phyloP scores from a whole-genome alignment of 2,888 invertebrate species.

The Drosophila nr. medialis region DNA sequence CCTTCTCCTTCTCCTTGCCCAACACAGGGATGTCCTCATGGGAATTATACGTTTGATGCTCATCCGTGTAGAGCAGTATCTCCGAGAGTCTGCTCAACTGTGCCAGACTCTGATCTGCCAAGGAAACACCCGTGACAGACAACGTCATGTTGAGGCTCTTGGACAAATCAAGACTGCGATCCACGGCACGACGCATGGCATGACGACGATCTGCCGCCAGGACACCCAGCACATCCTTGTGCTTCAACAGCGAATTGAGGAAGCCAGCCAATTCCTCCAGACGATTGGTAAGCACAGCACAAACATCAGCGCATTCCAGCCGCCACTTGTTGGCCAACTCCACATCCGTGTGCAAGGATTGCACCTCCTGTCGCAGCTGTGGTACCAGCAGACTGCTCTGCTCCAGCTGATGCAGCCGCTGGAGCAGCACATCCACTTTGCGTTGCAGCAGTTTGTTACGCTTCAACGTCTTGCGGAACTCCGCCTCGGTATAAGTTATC shows the following conservation, averaged over 20 bases:
- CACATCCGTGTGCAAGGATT: constrained; percentile 73
- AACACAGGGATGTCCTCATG: constrained; percentile 75
- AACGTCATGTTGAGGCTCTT: constrained; percentile 85
- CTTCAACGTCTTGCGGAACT: constrained; percentile 79
- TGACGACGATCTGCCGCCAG: constrained; percentile 86
- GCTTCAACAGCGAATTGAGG: constrained; percentile 86
- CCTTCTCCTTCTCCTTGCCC: constrained; percentile 80
- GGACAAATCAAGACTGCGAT: constrained; percentile 86
- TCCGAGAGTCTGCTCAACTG: constrained; percentile 85
- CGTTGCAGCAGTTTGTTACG: constrained; percentile 82
- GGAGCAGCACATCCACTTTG: constrained; percentile 80
- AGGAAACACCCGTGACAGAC: constrained; percentile 82
- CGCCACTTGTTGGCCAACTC: constrained; percentile 82
- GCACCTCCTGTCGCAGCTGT: constrained; percentile 74
- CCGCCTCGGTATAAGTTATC: constrained; percentile 74
- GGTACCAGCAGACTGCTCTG: constrained; percentile 64
- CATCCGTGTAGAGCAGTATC: constrained; percentile 78
- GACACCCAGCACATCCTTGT: constrained; percentile 86
- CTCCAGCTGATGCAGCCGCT: constrained; percentile 71
- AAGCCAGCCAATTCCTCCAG: constrained; percentile 88
- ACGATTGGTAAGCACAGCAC: constrained; percentile 85
- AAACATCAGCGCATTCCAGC: constrained; percentile 82
- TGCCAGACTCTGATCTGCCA: constrained; percentile 85
- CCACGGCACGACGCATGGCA: constrained; percentile 86
- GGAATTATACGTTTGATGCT: constrained; percentile 76